Evolutionary conservation across 2,113 vertebrate genomes (phyloP).

Genomic region (Hydropotes inermis): DNA sequence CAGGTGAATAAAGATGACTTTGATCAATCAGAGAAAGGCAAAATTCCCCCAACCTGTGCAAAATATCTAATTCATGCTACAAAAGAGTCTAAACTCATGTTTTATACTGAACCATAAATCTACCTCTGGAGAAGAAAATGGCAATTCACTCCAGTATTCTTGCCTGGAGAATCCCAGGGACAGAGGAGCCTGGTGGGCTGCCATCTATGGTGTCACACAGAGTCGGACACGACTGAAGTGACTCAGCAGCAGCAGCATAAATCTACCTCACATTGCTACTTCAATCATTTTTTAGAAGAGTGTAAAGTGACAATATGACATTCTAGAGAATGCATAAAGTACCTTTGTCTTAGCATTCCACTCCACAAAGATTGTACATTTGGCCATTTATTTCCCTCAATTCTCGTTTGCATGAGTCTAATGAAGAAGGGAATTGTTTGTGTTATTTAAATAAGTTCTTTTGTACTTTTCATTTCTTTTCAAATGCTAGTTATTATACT

Average conservation of each 20-base stretch:
- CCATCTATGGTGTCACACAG: background rate
- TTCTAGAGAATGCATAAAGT: background rate
- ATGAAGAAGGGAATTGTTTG: slow-evolving; percentile 9
- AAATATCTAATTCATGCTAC: background rate
- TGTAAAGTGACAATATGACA: background rate
- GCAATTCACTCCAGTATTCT: background rate
- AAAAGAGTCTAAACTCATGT: background rate
- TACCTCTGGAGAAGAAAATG: background rate
- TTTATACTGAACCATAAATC: background rate
- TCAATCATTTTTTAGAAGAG: background rate
- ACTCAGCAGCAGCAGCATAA: background rate
- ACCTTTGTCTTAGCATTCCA: background rate
- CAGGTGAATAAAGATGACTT: background rate
- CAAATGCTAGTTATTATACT: background rate
- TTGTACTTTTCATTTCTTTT: background rate
- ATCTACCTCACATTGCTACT: background rate
- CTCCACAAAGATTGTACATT: background rate
- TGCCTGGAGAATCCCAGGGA: background rate
- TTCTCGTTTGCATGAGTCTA: background rate
- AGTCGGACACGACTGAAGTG: background rate
- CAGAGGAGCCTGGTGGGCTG: background rate
- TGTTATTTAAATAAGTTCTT: slow-evolving; percentile 31
- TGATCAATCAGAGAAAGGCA: background rate
- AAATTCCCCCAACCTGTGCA: background rate
- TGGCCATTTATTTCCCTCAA: background rate